Percentiles rank a stretch among this genome's conserved stretches.
phyloP scores from a whole-genome alignment of 2,797 vertebrate species.

The Molossus alvarezi region DNA sequence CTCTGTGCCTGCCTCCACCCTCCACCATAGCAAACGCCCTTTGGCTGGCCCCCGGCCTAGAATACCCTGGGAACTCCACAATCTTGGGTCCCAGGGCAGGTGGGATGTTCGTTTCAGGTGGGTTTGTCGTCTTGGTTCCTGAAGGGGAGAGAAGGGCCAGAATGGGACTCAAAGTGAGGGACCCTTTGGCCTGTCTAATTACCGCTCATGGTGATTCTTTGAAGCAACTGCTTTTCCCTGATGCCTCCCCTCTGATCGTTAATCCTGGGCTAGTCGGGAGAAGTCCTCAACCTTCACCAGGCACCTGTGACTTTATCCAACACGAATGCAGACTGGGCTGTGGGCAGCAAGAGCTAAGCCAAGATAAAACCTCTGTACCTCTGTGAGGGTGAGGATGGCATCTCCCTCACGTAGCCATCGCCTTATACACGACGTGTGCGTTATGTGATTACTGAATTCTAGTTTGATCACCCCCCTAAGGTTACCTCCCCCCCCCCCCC shows the following conservation, averaged over 20 bases:
- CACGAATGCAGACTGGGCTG: neutral
- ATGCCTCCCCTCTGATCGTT: neutral
- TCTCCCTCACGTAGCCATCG: neutral
- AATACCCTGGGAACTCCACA: neutral
- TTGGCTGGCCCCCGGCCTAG: neutral
- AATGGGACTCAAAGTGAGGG: neutral
- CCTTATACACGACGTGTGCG: neutral
- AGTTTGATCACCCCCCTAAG: too few species aligned
- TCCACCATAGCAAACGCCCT: neutral
- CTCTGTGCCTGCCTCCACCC: neutral
- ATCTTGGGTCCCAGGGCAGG: neutral
- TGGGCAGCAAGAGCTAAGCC: neutral
- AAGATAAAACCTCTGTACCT: neutral
- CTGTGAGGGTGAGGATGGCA: neutral
- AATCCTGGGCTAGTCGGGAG: neutral
- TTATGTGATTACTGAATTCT: neutral
- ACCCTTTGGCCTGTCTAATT: neutral
- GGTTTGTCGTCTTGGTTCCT: neutral
- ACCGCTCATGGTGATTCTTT: rapidly evolving
- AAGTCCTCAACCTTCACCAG: neutral
- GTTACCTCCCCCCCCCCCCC: too few species aligned
- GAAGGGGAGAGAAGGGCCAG: neutral
- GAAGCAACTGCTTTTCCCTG: neutral
- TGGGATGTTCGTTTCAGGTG: neutral
- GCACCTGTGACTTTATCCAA: neutral